Evolutionary conservation across 35 echinoderm and acorn worm genomes (phyloP).

Genomic region (Lytechinus pictus): DNA sequence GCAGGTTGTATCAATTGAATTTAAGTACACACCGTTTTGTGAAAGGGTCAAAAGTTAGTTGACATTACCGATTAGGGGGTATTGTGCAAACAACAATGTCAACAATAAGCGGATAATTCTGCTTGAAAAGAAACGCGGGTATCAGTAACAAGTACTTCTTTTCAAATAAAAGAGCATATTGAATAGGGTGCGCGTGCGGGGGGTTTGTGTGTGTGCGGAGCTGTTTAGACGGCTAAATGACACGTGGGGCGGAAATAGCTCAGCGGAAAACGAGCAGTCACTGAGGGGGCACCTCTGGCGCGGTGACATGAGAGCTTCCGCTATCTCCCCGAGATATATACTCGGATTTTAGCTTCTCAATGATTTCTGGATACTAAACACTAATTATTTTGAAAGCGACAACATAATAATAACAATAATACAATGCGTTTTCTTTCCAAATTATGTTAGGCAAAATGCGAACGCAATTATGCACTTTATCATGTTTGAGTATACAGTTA

Average conservation of each 20-base stretch:
- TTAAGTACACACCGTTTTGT: conserved; percentile 42
- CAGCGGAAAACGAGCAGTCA: conserved; percentile 23
- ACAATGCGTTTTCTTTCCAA: no score
- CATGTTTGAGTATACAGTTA: no score
- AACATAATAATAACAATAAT: no score
- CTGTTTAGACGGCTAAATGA: background rate
- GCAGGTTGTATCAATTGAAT: conserved; percentile 35
- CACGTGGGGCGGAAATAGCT: conserved; percentile 23
- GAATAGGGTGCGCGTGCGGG: background rate
- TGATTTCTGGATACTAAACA: background rate
- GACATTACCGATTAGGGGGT: conserved; percentile 28
- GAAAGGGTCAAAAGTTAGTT: conserved; percentile 51
- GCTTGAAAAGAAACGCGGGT: background rate
- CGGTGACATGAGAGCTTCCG: background rate
- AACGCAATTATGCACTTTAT: no score
- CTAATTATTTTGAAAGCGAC: no score
- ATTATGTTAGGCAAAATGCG: no score
- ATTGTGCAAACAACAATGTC: conserved; percentile 42
- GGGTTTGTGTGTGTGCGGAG: background rate
- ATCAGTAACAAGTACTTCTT: conserved; percentile 22
- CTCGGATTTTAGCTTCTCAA: background rate
- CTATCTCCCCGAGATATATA: background rate
- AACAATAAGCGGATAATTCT: conserved; percentile 47
- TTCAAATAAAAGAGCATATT: background rate
- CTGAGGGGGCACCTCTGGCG: background rate